Conservation (phyloP, 2,888 invertebrate species). For the Orthonevra nobilis region DNA sequence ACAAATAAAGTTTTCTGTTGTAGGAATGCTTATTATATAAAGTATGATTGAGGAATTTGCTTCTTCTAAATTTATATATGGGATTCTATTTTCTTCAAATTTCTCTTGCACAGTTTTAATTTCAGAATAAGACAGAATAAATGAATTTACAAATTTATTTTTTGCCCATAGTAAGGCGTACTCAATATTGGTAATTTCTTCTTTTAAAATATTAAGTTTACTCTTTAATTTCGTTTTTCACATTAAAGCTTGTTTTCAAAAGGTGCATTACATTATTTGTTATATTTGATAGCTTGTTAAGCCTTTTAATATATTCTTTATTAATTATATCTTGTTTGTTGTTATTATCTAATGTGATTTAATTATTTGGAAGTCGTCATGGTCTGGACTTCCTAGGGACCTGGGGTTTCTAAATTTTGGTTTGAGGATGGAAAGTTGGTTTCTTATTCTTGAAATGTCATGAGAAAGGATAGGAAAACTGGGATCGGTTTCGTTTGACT, state of each 20-base stretch:
- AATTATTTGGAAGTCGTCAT: slow-evolving; percentile 43
- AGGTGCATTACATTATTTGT: slow-evolving; percentile 37
- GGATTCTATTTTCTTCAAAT: not conserved
- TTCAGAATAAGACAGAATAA: slow-evolving; percentile 55
- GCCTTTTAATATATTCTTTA: slow-evolving; percentile 22
- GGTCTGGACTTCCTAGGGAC: slow-evolving; percentile 45
- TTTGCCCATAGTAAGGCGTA: slow-evolving; percentile 54
- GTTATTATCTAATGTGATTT: slow-evolving; percentile 29
- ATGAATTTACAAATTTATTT: slow-evolving; percentile 41
- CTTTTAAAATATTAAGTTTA: slow-evolving; percentile 47
- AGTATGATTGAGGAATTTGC: too few relatives aligned
- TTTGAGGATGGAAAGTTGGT: not conserved
- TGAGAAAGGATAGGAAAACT: too few relatives aligned
- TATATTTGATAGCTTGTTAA: slow-evolving; percentile 39
- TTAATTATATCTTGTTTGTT: slow-evolving; percentile 51
- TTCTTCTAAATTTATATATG: not conserved
- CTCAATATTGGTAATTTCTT: slow-evolving; percentile 46
- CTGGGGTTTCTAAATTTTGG: not conserved
- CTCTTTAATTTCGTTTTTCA: slow-evolving; percentile 27
- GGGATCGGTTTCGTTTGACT: too few relatives aligned
- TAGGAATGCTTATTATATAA: too few relatives aligned
- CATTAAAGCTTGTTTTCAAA: slow-evolving; percentile 2
- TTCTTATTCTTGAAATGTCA: too few relatives aligned
- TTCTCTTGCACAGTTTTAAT: slow-evolving; percentile 26
- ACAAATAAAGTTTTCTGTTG: too few relatives aligned